These are phyloP conservation scores for Anaspis maculata DNA, from an alignment of 2,888 invertebrate genomes.

Conservation along the genomic window DNA sequence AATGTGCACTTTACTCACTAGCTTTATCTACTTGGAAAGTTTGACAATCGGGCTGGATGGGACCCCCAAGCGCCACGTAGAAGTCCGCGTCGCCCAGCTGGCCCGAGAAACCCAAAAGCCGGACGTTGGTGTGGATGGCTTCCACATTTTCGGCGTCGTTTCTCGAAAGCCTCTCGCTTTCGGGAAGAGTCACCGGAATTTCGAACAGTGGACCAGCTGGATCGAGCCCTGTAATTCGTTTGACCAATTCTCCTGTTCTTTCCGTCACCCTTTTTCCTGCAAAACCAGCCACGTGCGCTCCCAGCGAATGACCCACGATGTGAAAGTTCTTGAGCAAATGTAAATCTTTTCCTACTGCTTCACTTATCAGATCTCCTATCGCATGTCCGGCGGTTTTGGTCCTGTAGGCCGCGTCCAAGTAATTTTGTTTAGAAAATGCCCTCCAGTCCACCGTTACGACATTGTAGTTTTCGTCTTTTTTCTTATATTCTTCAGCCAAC, in stretches of 20 bases:
- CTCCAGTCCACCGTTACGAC: neutral
- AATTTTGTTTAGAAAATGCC: neutral
- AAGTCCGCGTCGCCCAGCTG: neutral
- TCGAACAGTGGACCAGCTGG: neutral
- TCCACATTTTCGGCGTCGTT: neutral
- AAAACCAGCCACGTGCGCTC: neutral
- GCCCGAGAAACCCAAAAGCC: neutral
- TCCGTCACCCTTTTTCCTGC: neutral
- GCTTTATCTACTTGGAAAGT: too few relatives aligned
- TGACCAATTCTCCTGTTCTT: neutral
- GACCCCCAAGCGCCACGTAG: neutral
- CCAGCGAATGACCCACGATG: slow-evolving; percentile 1
- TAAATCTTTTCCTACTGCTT: neutral
- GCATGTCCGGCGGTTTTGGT: neutral
- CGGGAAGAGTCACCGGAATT: neutral
- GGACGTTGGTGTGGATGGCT: neutral
- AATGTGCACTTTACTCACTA: too few relatives aligned
- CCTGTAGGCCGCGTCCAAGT: neutral
- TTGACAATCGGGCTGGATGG: slow-evolving; percentile 1
- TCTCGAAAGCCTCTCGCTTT: neutral
- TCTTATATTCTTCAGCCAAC: neutral
- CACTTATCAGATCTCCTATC: neutral
- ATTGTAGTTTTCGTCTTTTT: neutral
- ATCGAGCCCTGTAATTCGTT: neutral
- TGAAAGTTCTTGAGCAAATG: neutral